Conservation (phyloP, 37 sponge, comb jelly and placozoan species). For the Aplysina aerophoba region DNA sequence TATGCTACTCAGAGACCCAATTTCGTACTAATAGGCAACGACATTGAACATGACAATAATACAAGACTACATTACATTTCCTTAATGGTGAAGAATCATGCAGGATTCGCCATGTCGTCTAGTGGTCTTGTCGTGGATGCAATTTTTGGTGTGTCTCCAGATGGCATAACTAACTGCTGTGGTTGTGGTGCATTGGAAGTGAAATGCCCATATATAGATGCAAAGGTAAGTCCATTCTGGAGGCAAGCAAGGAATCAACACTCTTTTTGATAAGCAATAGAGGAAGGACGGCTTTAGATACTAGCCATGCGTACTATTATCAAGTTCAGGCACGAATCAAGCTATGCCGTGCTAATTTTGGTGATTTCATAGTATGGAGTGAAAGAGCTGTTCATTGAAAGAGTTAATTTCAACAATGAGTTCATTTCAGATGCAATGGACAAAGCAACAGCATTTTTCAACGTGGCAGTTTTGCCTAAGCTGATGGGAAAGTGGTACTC, state of each 20-base stretch:
- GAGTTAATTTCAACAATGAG: constrained; percentile 29
- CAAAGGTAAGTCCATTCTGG: constrained; percentile 19
- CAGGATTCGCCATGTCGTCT: not conserved
- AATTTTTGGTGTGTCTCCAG: constrained; percentile 54
- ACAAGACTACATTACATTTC: not conserved
- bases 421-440: constrained; percentile 29
- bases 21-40: not conserved
- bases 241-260: constrained; percentile 6
- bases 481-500: constrained; percentile 49
- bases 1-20: constrained; percentile 15
- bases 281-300: constrained; percentile 25
- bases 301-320: constrained; percentile 63
- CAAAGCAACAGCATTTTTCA: constrained; percentile 34
- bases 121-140: constrained; percentile 43
- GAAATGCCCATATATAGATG: constrained; percentile 58
- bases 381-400: constrained; percentile 32
- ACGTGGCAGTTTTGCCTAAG: constrained; percentile 41
- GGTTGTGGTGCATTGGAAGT: constrained; percentile 59
- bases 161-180: constrained; percentile 53
- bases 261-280: constrained; percentile 19
- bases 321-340: constrained; percentile 70
- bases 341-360: constrained; percentile 40
- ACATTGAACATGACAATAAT: not conserved
- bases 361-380: constrained; percentile 61
- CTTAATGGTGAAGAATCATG: not conserved